These are phyloP conservation scores for Drosophila bunnanda DNA, from an alignment of 2,888 invertebrate genomes.

Conservation along the genomic window DNA sequence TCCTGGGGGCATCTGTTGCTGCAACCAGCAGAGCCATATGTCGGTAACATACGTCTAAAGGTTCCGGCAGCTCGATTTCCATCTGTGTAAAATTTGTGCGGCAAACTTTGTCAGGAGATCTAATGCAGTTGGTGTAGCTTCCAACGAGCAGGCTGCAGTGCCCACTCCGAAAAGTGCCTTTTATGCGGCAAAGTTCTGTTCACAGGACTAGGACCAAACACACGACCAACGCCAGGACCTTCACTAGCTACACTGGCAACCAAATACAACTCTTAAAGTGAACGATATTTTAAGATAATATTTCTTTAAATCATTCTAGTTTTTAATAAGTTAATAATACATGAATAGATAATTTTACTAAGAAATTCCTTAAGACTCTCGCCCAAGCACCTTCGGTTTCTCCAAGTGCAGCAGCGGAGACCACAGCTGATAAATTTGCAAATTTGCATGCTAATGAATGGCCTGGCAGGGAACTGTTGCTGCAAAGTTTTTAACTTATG, in stretches of 20 bases:
- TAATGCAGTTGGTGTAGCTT: constrained; percentile 60
- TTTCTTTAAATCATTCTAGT: no score
- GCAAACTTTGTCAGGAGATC: constrained; percentile 64
- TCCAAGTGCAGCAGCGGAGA: constrained; percentile 5
- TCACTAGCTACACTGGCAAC: constrained; percentile 1
- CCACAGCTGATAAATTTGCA: constrained; percentile 63
- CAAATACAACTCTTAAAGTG: background rate
- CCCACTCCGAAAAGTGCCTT: constrained; percentile 22
- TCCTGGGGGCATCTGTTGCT: constrained; percentile 23
- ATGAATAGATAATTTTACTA: no score
- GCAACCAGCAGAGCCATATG: background rate
- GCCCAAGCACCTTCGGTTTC: background rate
- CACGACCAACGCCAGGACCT: constrained; percentile 1
- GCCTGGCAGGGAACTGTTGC: constrained; percentile 43
- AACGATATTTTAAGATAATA: background rate
- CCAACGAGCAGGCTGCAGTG: constrained; percentile 21
- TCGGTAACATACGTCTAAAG: constrained; percentile 24
- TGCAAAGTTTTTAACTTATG: constrained; percentile 49
- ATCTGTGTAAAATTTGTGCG: constrained; percentile 58
- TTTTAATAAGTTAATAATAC: no score
- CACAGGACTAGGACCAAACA: constrained; percentile 2
- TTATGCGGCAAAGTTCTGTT: constrained; percentile 19
- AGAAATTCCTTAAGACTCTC: background rate
- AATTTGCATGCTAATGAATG: constrained; percentile 74
- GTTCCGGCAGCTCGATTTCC: constrained; percentile 33